Conservation (phyloP, 2,797 vertebrate genomes). For the Alectoris magna region DNA sequence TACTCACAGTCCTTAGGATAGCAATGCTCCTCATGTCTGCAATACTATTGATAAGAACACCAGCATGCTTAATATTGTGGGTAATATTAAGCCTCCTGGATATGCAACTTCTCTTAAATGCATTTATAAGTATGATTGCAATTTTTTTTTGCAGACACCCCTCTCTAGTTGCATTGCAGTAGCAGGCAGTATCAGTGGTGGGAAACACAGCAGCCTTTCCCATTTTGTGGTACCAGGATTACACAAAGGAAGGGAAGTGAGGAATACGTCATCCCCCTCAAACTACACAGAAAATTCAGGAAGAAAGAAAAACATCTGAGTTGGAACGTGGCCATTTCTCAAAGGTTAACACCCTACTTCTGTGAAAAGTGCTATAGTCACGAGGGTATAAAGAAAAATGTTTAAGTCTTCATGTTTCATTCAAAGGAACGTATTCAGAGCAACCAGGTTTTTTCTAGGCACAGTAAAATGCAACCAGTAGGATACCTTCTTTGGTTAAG, state of each 20-base stretch:
- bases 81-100: background rate
- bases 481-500: slow-evolving; percentile 1
- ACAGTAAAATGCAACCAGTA: background rate
- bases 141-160: background rate
- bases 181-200: background rate
- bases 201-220: slow-evolving; percentile 41
- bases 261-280: slow-evolving; percentile 51
- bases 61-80: background rate
- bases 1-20: background rate
- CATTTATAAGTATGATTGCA: background rate
- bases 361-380: background rate
- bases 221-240: slow-evolving; percentile 44
- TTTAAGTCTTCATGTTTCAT: background rate
- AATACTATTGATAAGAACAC: background rate
- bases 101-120: background rate
- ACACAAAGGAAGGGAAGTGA: slow-evolving; percentile 61
- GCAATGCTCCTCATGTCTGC: background rate
- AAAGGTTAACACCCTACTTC: slow-evolving; percentile 50
- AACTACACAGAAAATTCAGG: slow-evolving; percentile 54
- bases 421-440: background rate
- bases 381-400: background rate
- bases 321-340: background rate
- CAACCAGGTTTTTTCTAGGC: background rate
- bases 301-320: slow-evolving; percentile 59
- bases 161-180: background rate